These are phyloP conservation scores for Torymus auratus DNA, from an alignment of 2,888 invertebrate genomes.

Conservation along the genomic window DNA sequence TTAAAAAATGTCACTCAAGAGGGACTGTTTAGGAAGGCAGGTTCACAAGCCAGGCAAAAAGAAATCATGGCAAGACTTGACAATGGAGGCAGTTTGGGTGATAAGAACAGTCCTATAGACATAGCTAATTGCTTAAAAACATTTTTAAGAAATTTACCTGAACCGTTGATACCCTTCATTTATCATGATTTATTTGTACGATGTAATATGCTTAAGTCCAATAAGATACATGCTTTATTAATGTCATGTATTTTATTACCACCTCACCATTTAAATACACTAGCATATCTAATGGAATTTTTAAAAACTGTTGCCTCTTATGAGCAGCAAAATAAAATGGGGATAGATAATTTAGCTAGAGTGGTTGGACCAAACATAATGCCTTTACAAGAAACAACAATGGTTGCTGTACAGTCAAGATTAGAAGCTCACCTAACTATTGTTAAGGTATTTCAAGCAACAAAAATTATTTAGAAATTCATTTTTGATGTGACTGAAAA, in stretches of 20 bases:
- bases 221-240: slow-evolving; percentile 82
- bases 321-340: slow-evolving; percentile 89
- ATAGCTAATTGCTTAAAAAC: slow-evolving; percentile 91
- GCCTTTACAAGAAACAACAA: slow-evolving; percentile 83
- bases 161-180: slow-evolving; percentile 86
- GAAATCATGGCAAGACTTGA: slow-evolving; percentile 88
- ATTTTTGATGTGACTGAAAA: not conserved
- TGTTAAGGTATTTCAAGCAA: slow-evolving; percentile 79
- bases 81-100: slow-evolving; percentile 83
- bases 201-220: slow-evolving; percentile 81
- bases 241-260: slow-evolving; percentile 86
- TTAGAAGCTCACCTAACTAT: slow-evolving; percentile 84
- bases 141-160: slow-evolving; percentile 90
- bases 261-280: slow-evolving; percentile 85
- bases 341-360: slow-evolving; percentile 88
- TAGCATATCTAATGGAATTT: slow-evolving; percentile 90
- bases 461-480: slow-evolving; percentile 18
- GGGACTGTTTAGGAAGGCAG: slow-evolving; percentile 93
- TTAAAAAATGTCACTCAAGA: slow-evolving; percentile 85
- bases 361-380: slow-evolving; percentile 92
- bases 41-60: slow-evolving; percentile 88
- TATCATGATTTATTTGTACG: slow-evolving; percentile 88
- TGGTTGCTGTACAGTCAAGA: slow-evolving; percentile 79
- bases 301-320: slow-evolving; percentile 84
- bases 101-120: slow-evolving; percentile 88